Evolutionary conservation across 2,888 invertebrate species (phyloP).

Genomic region (Pachydiplax longipennis): DNA sequence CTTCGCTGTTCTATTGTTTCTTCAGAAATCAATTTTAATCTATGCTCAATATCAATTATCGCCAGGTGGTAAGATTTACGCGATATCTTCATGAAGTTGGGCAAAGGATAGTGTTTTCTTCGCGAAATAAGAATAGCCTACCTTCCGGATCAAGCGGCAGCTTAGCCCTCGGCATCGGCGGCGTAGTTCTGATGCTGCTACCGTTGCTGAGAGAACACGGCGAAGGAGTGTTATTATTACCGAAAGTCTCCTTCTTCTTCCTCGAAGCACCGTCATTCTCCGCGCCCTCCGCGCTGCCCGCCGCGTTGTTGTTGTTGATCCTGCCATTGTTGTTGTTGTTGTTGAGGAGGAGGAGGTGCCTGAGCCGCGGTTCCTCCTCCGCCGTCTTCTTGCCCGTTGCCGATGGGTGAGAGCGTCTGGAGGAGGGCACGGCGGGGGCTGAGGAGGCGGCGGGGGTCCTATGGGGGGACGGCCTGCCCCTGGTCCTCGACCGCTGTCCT

Average conservation of each 20-base stretch:
- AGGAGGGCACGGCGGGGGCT: background rate
- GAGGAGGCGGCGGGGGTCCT: background rate
- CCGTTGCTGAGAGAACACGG: conserved; percentile 30
- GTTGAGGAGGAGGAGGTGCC: conserved; percentile 27
- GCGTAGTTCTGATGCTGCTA: background rate
- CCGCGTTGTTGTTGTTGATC: background rate
- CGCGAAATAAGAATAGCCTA: background rate
- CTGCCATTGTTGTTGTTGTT: conserved; percentile 24
- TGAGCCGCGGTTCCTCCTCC: conserved; percentile 1
- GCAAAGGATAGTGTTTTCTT: background rate
- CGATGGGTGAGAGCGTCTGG: background rate
- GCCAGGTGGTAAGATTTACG: too few species aligned
- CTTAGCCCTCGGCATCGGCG: conserved; percentile 9
- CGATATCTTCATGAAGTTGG: too few species aligned
- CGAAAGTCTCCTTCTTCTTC: conserved; percentile 17
- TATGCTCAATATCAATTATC: too few species aligned
- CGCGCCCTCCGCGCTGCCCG: background rate
- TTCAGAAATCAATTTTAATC: too few species aligned
- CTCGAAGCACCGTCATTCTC: conserved; percentile 8
- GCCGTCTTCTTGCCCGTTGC: background rate
- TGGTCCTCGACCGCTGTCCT: background rate
- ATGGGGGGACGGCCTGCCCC: background rate
- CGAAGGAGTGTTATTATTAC: conserved; percentile 15
- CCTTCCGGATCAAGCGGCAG: conserved; percentile 29
- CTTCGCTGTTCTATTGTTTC: too few species aligned